Evolutionary conservation across 2,797 vertebrate species (phyloP).

Genomic region (Orientallactaga sibirica): DNA sequence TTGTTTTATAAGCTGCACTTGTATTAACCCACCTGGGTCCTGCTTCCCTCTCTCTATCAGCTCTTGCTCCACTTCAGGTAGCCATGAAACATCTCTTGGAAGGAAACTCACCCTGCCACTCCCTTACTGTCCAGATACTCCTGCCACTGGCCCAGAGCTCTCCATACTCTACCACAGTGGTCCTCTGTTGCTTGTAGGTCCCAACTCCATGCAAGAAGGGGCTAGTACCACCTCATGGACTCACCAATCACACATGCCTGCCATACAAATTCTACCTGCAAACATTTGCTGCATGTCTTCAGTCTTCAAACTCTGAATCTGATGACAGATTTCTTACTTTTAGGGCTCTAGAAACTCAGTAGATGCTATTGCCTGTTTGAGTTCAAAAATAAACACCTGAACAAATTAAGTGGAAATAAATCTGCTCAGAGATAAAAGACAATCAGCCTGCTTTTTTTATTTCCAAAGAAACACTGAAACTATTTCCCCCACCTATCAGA

Average conservation of each 20-base stretch:
- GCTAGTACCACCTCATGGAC: not conserved
- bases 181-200: not conserved
- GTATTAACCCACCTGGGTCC: not conserved
- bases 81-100: not conserved
- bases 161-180: too few species aligned
- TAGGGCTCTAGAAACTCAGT: not conserved
- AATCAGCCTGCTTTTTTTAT: not conserved
- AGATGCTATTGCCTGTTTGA: not conserved
- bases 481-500: not conserved
- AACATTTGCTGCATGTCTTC: not conserved
- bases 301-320: not conserved
- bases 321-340: not conserved
- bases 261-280: not conserved
- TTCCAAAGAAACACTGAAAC: slow-evolving; percentile 22
- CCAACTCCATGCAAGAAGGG: not conserved
- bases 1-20: not conserved
- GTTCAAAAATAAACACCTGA: not conserved
- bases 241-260: not conserved
- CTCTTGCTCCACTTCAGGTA: not conserved
- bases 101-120: not conserved
- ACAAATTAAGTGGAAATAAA: slow-evolving; percentile 36
- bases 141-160: not conserved
- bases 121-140: too few species aligned
- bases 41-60: not conserved
- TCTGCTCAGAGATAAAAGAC: not conserved